phyloP scores from a whole-genome alignment of 2,797 vertebrate species.

The Hoplostethus atlanticus region DNA sequence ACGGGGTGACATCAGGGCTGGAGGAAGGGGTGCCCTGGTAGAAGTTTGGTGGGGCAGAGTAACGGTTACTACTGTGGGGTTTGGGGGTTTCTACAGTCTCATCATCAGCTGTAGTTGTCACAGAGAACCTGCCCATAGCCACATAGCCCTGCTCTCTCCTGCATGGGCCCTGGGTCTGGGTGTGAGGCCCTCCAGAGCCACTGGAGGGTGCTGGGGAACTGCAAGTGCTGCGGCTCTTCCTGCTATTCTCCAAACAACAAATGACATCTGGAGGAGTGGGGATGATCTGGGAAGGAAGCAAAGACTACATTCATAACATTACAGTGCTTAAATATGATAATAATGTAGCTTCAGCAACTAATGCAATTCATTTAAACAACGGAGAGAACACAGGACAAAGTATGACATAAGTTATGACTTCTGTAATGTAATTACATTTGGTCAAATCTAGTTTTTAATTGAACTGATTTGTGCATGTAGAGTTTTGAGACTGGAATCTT shows the following conservation, averaged over 20 bases:
- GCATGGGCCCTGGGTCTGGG: conserved; percentile 35
- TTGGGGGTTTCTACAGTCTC: conserved; percentile 75
- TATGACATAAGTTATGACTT: background rate
- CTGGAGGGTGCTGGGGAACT: conserved; percentile 77
- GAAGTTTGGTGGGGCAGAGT: conserved; percentile 93
- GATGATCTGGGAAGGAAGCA: conserved; percentile 68
- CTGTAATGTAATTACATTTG: conserved; percentile 18
- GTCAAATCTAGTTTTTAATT: conserved; percentile 47
- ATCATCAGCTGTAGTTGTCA: conserved; percentile 81
- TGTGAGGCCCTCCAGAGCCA: conserved; percentile 63
- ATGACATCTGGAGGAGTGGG: conserved; percentile 77
- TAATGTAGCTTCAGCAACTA: background rate
- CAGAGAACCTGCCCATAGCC: conserved; percentile 84
- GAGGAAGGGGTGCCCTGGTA: conserved; percentile 84
- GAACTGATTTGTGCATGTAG: conserved; percentile 11
- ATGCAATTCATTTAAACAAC: conserved; percentile 16
- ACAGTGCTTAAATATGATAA: conserved; percentile 17
- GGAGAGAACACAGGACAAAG: conserved; percentile 21
- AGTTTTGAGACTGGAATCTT: conserved; percentile 35
- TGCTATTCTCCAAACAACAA: conserved; percentile 65
- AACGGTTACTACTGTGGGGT: conserved; percentile 82
- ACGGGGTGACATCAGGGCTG: conserved; percentile 83
- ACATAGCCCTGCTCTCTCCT: conserved; percentile 37
- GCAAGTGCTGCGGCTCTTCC: conserved; percentile 64
- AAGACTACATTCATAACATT: conserved; percentile 35